Evolutionary conservation across 2,113 vertebrate genomes (phyloP).

Genomic region (Potamarius usumacintae): DNA sequence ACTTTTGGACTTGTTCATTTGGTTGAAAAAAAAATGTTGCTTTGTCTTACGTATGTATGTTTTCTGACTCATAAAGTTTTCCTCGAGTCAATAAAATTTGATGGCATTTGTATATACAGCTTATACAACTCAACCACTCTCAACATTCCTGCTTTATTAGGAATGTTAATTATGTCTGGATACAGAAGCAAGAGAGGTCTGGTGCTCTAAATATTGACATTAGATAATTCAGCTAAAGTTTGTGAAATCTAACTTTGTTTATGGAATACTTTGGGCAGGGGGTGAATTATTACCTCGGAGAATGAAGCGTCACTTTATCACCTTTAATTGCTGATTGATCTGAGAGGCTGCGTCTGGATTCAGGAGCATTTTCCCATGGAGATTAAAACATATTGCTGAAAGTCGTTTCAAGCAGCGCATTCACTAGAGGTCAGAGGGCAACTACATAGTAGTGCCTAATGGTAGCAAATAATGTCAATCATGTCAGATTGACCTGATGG

Average conservation of each 20-base stretch:
- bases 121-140: slow-evolving; percentile 13
- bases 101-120: slow-evolving; percentile 3
- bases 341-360: slow-evolving; percentile 62
- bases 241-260: slow-evolving; percentile 31
- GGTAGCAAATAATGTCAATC: slow-evolving; percentile 83
- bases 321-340: slow-evolving; percentile 73
- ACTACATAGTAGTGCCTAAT: slow-evolving; percentile 78
- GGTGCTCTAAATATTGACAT: slow-evolving; percentile 17
- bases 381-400: slow-evolving; percentile 75
- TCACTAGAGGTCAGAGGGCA: slow-evolving; percentile 74
- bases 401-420: slow-evolving; percentile 75
- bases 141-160: slow-evolving; percentile 49
- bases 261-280: slow-evolving; percentile 13
- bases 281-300: slow-evolving; percentile 62
- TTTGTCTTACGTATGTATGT: slow-evolving; percentile 31
- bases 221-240: neutral
- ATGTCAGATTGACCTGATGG: slow-evolving; percentile 72
- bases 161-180: slow-evolving; percentile 56
- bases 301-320: slow-evolving; percentile 65
- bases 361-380: slow-evolving; percentile 70
- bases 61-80: slow-evolving; percentile 7
- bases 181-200: slow-evolving; percentile 50
- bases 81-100: slow-evolving; percentile 16
- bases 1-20: neutral
- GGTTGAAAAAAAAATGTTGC: slow-evolving; percentile 19